Evolutionary conservation across 2,797 vertebrate species (phyloP).

Genomic region (Rhincodon typus): DNA sequence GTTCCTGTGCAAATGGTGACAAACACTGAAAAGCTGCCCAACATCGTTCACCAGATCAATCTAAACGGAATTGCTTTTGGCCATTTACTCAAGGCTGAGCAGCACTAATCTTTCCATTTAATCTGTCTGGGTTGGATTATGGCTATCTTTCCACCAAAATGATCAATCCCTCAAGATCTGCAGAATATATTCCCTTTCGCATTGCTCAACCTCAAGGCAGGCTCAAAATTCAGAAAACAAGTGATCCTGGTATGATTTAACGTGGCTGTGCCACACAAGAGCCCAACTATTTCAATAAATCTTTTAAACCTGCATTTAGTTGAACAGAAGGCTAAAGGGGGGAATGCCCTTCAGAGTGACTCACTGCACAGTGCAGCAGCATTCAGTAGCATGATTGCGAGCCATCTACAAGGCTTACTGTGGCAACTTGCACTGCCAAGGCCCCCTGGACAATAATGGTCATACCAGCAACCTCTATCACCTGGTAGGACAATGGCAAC

Average conservation of each 20-base stretch:
- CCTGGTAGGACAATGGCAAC: neutral
- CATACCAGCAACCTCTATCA: neutral
- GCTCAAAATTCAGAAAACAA: neutral
- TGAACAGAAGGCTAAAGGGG: neutral
- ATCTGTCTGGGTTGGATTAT: neutral
- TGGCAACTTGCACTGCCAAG: neutral
- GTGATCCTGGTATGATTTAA: neutral
- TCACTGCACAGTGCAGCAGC: neutral
- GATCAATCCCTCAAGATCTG: neutral
- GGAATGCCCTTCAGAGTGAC: too few species aligned
- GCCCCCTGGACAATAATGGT: neutral
- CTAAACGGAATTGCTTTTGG: neutral
- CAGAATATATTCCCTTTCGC: neutral
- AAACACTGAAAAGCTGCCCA: neutral
- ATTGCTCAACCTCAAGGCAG: neutral
- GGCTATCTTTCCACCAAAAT: neutral
- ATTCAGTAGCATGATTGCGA: too few species aligned
- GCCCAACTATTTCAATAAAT: neutral
- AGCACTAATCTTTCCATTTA: neutral
- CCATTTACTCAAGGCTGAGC: neutral
- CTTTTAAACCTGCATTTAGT: neutral
- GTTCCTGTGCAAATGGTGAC: neutral
- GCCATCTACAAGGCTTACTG: neutral
- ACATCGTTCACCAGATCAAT: neutral
- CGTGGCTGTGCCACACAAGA: neutral